Base-by-base conservation (phyloP, 2,113 vertebrate genomes). In the Pedionomus torquatus region DNA sequence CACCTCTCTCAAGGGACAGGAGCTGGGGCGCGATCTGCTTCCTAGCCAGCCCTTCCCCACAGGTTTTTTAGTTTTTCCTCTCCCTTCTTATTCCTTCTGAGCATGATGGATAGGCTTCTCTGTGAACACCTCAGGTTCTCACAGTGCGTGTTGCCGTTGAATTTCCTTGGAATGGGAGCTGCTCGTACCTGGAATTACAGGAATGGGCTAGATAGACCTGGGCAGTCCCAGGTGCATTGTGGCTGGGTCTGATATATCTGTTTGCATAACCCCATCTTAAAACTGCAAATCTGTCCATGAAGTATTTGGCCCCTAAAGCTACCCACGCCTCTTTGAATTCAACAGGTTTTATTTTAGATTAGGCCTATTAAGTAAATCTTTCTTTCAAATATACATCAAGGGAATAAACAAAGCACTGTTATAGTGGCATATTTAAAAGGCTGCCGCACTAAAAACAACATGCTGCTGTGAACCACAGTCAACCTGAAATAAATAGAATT, bases 141-240 rank as follows among this genome's bases (percentile, higher is more conserved):
- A 16, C 5, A 33, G 26, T 8, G 20, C 3, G 0, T 4, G 19
- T 41, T 61, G 24, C 17, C 2, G 1, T 23, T 48, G 54, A 48
- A 49, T 61, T 92, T 77, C 48, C 49, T 1, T 1, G 46, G 24
- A n/a, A 21, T 0, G 11, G 63, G 63, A 76, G 63, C 71, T 46
- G 31, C 37, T 37, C 31, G 60, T 31, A 17, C 46, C 39, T 24
- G 13, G 79, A 24, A 5, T 20, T 17, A 20, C 41, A 33, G 49
- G 37, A 65, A n/a, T 1, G 3, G 28, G 7, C 7, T 4, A 8
- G 19, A 15, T 17, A 51, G 21, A 43, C 49, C 43, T 10, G 18
- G 55, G 17, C 31, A 43, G 35, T 9, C 31, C 37, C 51, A 16
- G 25, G 30, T 2, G 0, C 28, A 1, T 66, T 2, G 2, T 2